Conservation (phyloP, 2,113 vertebrate species). For the Grammomys surdaster region DNA sequence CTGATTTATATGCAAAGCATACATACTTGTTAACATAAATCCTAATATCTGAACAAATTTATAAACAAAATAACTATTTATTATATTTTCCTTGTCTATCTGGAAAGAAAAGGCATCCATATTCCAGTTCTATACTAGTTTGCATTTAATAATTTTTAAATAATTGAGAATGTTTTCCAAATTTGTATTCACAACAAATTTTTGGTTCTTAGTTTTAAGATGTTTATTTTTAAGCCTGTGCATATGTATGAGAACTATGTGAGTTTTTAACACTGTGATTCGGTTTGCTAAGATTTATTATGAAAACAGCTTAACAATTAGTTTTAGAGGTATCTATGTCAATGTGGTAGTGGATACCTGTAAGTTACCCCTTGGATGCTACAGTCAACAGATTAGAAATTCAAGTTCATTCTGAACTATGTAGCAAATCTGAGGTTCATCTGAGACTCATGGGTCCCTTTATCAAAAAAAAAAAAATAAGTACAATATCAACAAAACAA, state of each 20-base stretch:
- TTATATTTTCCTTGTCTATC: not conserved
- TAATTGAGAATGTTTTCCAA: not conserved
- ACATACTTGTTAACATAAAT: not conserved
- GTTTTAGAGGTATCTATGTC: not conserved
- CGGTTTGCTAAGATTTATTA: conserved; percentile 4
- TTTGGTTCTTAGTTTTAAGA: not conserved
- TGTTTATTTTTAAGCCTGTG: not conserved
- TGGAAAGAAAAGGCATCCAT: not conserved
- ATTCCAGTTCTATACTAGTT: not conserved
- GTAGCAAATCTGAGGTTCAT: not conserved
- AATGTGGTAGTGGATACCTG: not conserved
- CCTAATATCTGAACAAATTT: not conserved
- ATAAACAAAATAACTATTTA: not conserved
- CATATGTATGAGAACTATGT: not conserved
- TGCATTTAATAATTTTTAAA: conserved; percentile 41
- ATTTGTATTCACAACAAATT: not conserved
- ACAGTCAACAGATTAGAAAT: not conserved
- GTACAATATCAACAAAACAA: not conserved
- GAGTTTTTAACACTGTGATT: not conserved
- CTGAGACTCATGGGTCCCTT: too few species aligned
- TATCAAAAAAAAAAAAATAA: not conserved
- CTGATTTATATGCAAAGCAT: not conserved
- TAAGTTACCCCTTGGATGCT: too few species aligned
- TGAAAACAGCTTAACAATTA: not conserved
- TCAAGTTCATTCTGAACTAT: not conserved